A percentile compares a stretch with the other conserved stretches of the same genome.
Conservation (phyloP, 30 jellyfish, hydroid and myxozoan genomes). For the Aurelia aurita region DNA sequence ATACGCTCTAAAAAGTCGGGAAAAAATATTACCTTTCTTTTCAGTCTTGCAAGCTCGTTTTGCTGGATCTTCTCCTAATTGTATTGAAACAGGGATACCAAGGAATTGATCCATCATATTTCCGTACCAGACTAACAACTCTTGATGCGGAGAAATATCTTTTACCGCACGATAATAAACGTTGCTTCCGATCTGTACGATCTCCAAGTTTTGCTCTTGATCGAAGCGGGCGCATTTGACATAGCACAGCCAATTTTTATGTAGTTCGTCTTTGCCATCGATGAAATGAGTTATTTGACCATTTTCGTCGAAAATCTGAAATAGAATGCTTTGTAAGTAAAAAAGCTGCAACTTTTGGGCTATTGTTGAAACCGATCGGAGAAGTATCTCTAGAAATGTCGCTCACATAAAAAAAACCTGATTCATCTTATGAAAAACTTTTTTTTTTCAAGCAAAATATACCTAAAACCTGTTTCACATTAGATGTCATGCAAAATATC, state of each 20-base stretch:
- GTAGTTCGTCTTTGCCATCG: conserved; percentile 78
- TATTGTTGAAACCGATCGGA: no score
- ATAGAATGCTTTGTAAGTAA: background rate
- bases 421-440: no score
- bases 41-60: conserved; percentile 15
- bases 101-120: conserved; percentile 61
- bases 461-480: no score
- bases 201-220: conserved; percentile 86
- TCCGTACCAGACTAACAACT: conserved; percentile 88
- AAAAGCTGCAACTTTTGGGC: background rate
- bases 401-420: no score
- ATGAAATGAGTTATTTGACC: conserved; percentile 74
- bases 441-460: no score
- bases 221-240: conserved; percentile 85
- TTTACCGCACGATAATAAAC: conserved; percentile 78
- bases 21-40: conserved; percentile 40
- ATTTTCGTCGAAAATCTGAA: conserved; percentile 65
- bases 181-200: conserved; percentile 65
- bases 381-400: no score
- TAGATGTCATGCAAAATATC: no score
- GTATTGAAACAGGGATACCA: conserved; percentile 79
- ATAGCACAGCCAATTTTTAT: conserved; percentile 81
- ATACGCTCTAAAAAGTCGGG: no score
- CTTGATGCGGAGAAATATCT: conserved; percentile 90
- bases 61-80: no score